Conservation (phyloP, 1,140 invertebrate species). For the Macrocentrus cingulum region DNA sequence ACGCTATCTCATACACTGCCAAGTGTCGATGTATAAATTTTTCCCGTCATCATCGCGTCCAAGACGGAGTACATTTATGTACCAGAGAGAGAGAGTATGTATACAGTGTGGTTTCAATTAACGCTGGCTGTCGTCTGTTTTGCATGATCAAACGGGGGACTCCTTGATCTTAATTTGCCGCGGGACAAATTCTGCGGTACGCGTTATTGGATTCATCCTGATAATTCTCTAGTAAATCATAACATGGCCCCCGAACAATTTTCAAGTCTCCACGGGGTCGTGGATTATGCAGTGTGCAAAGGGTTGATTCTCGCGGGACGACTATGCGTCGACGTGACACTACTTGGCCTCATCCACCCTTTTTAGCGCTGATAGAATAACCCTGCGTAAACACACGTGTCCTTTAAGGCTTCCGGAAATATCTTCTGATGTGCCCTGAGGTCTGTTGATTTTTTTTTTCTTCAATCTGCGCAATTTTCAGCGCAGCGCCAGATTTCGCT, state of each 20-base stretch:
- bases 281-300: slow-evolving; percentile 56
- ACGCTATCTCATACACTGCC: slow-evolving; percentile 30
- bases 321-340: slow-evolving; percentile 50
- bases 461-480: too few species aligned
- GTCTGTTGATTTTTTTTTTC: too few species aligned
- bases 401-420: background rate
- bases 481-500: too few species aligned
- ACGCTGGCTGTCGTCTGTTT: background rate
- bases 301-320: slow-evolving; percentile 57
- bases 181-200: slow-evolving; percentile 47
- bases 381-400: slow-evolving; percentile 13
- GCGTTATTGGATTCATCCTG: slow-evolving; percentile 55
- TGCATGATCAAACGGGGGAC: slow-evolving; percentile 8
- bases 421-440: background rate
- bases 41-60: background rate
- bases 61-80: too few species aligned
- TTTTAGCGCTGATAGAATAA: slow-evolving; percentile 49
- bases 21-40: slow-evolving; percentile 26
- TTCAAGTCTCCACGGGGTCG: slow-evolving; percentile 55
- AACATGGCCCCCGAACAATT: slow-evolving; percentile 46
- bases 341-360: slow-evolving; percentile 36
- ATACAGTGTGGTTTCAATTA: slow-evolving; percentile 16
- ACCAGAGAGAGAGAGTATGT: slow-evolving; percentile 14
- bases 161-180: slow-evolving; percentile 54
- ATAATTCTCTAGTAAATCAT: slow-evolving; percentile 59